phyloP scores from a whole-genome alignment of 2,113 vertebrate species.

The Periophthalmus modestus region DNA sequence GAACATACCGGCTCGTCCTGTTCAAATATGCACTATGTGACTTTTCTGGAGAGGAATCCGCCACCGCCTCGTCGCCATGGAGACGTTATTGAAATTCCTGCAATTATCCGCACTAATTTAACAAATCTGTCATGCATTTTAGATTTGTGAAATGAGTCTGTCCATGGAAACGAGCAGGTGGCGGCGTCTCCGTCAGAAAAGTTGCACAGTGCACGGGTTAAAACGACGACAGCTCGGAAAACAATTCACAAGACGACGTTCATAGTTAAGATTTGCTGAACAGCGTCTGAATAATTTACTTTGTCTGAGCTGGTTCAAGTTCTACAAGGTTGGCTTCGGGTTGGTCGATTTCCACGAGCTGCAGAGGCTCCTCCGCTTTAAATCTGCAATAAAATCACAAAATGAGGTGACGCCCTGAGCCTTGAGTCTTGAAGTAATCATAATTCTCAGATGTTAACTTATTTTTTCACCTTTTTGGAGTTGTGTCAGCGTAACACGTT shows the following conservation, averaged over 20 bases:
- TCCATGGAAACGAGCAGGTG: too few species aligned
- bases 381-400: background rate
- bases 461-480: constrained; percentile 60
- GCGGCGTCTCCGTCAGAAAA: too few species aligned
- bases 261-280: background rate
- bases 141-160: too few species aligned
- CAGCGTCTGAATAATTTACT: background rate
- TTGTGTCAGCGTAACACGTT: constrained; percentile 37
- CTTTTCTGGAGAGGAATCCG: background rate
- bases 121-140: too few species aligned
- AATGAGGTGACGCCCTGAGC: background rate
- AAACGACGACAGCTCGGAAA: too few species aligned
- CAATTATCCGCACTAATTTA: too few species aligned
- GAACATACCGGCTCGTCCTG: constrained; percentile 35
- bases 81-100: background rate
- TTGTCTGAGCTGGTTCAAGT: too few species aligned
- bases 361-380: background rate
- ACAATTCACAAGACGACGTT: too few species aligned
- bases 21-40: constrained; percentile 27
- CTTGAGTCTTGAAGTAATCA: too few species aligned
- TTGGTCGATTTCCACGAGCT: background rate
- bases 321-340: background rate
- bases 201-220: too few species aligned
- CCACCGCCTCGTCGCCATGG: background rate
- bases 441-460: background rate